phyloP scores from a whole-genome alignment of 2,113 vertebrate species.

The Oryzias woworae region DNA sequence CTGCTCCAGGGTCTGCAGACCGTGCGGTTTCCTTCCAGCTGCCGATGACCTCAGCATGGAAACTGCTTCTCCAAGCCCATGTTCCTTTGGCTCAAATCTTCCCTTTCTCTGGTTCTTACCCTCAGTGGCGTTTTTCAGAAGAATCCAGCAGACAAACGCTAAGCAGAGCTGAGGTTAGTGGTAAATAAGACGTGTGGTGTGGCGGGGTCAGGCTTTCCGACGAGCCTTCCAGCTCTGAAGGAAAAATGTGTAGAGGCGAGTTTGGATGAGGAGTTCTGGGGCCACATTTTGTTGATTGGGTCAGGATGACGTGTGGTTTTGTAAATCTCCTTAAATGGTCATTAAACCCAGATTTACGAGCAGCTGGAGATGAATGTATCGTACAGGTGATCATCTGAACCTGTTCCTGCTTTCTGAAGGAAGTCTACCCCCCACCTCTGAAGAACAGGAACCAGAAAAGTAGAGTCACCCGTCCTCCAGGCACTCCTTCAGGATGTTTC shows the following conservation, averaged over 20 bases:
- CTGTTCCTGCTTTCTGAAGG: not conserved
- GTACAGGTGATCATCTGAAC: not conserved
- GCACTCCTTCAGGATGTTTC: constrained; percentile 86
- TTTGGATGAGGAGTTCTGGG: too few species aligned
- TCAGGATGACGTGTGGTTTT: too few species aligned
- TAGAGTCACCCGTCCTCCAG: constrained; percentile 86
- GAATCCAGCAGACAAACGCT: constrained; percentile 20
- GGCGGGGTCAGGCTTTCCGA: constrained; percentile 63
- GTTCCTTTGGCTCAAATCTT: constrained; percentile 22
- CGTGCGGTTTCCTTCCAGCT: constrained; percentile 24
- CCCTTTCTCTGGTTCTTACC: constrained; percentile 10
- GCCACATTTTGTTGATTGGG: too few species aligned
- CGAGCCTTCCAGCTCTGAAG: constrained; percentile 38
- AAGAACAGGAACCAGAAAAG: not conserved
- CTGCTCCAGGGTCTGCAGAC: not conserved
- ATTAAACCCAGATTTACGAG: too few species aligned
- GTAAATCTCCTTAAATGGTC: too few species aligned
- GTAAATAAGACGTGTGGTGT: constrained; percentile 24
- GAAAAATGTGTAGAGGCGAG: constrained; percentile 9
- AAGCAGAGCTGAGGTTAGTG: constrained; percentile 39
- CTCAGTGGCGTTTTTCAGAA: constrained; percentile 19
- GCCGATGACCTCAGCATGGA: constrained; percentile 29
- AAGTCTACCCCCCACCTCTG: too few species aligned
- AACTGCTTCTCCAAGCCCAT: constrained; percentile 8
- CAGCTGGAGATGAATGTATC: too few species aligned